Evolutionary conservation across 2,888 invertebrate species (phyloP).

Genomic region (Diplolepis rosae): DNA sequence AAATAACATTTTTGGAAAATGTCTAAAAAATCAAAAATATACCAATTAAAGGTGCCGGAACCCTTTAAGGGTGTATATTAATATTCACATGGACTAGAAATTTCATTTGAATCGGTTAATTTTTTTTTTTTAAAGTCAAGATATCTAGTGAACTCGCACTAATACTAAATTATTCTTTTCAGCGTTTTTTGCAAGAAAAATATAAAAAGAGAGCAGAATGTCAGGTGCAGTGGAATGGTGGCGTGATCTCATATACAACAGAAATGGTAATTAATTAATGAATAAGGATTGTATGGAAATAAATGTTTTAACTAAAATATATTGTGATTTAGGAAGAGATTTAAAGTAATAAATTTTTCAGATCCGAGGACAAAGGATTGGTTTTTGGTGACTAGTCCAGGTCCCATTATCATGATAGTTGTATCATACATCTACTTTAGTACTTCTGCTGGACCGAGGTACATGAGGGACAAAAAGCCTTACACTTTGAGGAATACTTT

Average conservation of each 20-base stretch:
- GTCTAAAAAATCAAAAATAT: no score
- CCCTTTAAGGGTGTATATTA: no score
- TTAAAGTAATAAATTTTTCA: slow-evolving; percentile 67
- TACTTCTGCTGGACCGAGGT: slow-evolving; percentile 84
- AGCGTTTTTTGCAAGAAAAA: slow-evolving; percentile 35
- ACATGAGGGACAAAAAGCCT: slow-evolving; percentile 91
- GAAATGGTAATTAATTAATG: slow-evolving; percentile 55
- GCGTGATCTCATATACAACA: slow-evolving; percentile 64
- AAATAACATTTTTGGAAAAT: no score
- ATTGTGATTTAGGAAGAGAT: neutral
- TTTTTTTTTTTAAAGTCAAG: slow-evolving; percentile 38
- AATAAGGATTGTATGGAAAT: no score
- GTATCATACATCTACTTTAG: slow-evolving; percentile 83
- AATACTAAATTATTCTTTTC: no score
- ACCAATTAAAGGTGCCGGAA: no score
- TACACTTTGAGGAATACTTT: slow-evolving; percentile 85
- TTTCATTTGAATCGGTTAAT: no score
- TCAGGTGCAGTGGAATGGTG: slow-evolving; percentile 65
- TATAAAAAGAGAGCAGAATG: slow-evolving; percentile 54
- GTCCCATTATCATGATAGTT: slow-evolving; percentile 81
- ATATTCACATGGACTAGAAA: no score
- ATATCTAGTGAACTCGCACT: no score
- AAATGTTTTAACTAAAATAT: neutral
- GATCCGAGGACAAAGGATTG: slow-evolving; percentile 82
- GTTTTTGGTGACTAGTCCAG: slow-evolving; percentile 83